Percentiles rank a stretch among this genome's conserved stretches.
phyloP scores from a whole-genome alignment of 2,113 vertebrate genomes.

The Heptranchias perlo region DNA sequence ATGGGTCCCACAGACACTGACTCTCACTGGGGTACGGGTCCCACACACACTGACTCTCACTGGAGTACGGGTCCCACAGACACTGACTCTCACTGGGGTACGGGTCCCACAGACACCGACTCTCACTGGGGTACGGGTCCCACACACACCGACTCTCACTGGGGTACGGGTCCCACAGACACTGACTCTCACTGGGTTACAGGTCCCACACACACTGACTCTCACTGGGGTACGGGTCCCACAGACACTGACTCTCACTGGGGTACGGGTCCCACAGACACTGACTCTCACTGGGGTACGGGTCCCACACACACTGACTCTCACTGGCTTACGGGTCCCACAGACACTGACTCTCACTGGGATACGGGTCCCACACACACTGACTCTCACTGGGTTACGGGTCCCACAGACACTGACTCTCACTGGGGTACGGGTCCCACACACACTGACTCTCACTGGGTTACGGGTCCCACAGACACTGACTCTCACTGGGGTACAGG shows the following conservation, averaged over 20 bases:
- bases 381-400: background rate
- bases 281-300: background rate
- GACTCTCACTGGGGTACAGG: too few relatives aligned
- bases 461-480: too few relatives aligned
- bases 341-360: too few relatives aligned
- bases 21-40: background rate
- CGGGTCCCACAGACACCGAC: background rate
- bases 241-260: background rate
- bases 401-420: background rate
- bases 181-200: too few relatives aligned
- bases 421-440: background rate
- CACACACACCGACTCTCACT: too few relatives aligned
- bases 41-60: background rate
- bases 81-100: background rate
- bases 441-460: background rate
- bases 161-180: too few relatives aligned
- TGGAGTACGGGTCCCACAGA: background rate
- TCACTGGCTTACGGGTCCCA: background rate
- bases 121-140: too few relatives aligned
- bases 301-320: too few relatives aligned
- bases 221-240: background rate
- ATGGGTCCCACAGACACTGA: too few relatives aligned
- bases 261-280: background rate
- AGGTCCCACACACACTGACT: too few relatives aligned
- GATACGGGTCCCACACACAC: too few relatives aligned